Conservation (phyloP, 1,140 invertebrate genomes). For the Cotesia typhae region DNA sequence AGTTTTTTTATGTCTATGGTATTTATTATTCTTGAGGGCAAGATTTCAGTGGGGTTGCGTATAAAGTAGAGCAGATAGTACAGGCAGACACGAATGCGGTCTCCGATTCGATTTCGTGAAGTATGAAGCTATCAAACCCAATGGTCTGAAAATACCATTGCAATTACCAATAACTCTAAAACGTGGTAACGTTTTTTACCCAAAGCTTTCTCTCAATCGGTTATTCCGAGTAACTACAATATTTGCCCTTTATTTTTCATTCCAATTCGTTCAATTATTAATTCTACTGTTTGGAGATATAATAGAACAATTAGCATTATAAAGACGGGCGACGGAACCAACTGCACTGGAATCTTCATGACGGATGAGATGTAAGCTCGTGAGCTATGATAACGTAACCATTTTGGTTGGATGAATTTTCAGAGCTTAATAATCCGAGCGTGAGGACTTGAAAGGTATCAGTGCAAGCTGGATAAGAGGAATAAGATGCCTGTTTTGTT, state of each 20-base stretch:
- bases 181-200: constrained; percentile 40
- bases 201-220: no score
- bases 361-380: not conserved
- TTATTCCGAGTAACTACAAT: no score
- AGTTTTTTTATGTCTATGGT: constrained; percentile 41
- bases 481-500: constrained; percentile 45
- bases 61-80: constrained; percentile 50
- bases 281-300: no score
- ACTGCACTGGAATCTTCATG: not conserved
- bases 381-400: constrained; percentile 2
- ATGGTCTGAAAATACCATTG: constrained; percentile 58
- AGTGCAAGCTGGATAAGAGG: constrained; percentile 51
- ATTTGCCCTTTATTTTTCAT: no score
- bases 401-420: constrained; percentile 49
- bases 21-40: constrained; percentile 53
- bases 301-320: no score
- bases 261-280: no score
- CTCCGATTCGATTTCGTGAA: constrained; percentile 61
- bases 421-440: constrained; percentile 51
- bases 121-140: constrained; percentile 65
- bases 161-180: constrained; percentile 65
- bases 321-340: not conserved
- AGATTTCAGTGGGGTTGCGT: constrained; percentile 55
- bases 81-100: constrained; percentile 52
- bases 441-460: constrained; percentile 50